Conservation (phyloP, 2,797 vertebrate genomes). For the Smutsia gigantea region DNA sequence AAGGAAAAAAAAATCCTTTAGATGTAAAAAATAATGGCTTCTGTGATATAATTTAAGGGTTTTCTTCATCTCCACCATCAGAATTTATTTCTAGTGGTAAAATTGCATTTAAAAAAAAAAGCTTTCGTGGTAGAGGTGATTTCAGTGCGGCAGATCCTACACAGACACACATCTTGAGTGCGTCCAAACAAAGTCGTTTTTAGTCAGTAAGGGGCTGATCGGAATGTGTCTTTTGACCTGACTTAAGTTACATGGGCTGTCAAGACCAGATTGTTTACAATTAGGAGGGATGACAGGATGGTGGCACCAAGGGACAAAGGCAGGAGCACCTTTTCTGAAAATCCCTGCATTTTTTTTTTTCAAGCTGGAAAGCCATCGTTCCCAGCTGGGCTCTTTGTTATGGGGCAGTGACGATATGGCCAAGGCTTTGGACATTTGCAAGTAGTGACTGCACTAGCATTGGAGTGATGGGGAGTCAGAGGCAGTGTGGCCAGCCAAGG, state of each 20-base stretch:
- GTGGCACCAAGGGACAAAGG: conserved; percentile 71
- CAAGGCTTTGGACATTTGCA: conserved; percentile 72
- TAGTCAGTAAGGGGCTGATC: conserved; percentile 67
- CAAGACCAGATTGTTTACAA: conserved; percentile 76
- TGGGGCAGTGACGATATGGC: conserved; percentile 55
- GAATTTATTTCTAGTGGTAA: conserved; percentile 72
- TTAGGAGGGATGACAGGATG: conserved; percentile 62
- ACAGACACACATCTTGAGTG: conserved; percentile 56
- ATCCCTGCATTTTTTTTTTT: conserved; percentile 73
- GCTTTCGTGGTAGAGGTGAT: background rate
- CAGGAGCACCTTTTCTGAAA: conserved; percentile 76
- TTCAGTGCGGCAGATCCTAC: conserved; percentile 34
- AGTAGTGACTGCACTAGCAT: conserved; percentile 39
- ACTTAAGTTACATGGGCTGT: conserved; percentile 74
- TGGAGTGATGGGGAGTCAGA: background rate
- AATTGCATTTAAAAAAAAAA: conserved; percentile 64
- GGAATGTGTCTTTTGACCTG: conserved; percentile 71
- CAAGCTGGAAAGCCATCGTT: conserved; percentile 33
- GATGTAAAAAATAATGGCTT: conserved; percentile 83
- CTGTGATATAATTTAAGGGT: conserved; percentile 75
- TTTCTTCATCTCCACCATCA: conserved; percentile 67
- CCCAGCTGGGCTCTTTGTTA: conserved; percentile 59
- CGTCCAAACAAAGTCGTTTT: conserved; percentile 53
- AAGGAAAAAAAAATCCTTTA: conserved; percentile 71
- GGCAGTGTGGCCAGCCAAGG: background rate